Percentiles rank a stretch among this genome's conserved stretches.
Evolutionary conservation across 2,797 vertebrate genomes (phyloP).

Genomic region (Hippocampus kuda): DNA sequence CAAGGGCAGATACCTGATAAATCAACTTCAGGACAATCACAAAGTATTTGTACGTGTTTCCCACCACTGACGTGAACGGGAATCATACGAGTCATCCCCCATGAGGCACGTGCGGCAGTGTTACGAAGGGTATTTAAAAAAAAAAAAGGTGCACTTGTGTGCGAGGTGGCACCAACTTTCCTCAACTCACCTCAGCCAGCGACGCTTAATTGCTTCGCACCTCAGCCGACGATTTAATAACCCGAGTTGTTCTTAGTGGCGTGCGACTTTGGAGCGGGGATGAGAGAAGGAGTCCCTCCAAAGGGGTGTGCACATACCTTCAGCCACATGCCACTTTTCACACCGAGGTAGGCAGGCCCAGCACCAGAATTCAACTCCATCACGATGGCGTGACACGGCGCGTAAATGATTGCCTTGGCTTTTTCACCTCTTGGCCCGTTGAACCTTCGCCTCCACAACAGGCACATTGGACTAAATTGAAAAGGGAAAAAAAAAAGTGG

Average conservation of each 20-base stretch:
- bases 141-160: slow-evolving; percentile 35
- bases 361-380: slow-evolving; percentile 52
- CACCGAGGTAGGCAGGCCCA: slow-evolving; percentile 50
- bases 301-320: slow-evolving; percentile 54
- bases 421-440: slow-evolving; percentile 51
- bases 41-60: neutral
- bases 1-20: too few species aligned
- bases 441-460: slow-evolving; percentile 42
- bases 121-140: slow-evolving; percentile 26
- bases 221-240: slow-evolving; percentile 53
- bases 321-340: slow-evolving; percentile 61
- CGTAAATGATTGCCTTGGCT: slow-evolving; percentile 55
- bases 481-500: neutral
- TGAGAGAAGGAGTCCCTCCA: slow-evolving; percentile 58
- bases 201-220: slow-evolving; percentile 53
- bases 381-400: slow-evolving; percentile 42
- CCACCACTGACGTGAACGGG: slow-evolving; percentile 38
- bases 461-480: too few species aligned
- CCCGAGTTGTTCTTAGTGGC: slow-evolving; percentile 50
- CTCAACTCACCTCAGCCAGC: slow-evolving; percentile 32
- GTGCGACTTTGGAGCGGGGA: slow-evolving; percentile 55
- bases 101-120: slow-evolving; percentile 36
- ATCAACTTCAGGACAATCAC: too few species aligned
- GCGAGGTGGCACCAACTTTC: slow-evolving; percentile 42
- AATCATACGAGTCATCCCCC: slow-evolving; percentile 50